These are phyloP conservation scores for Ormia ochracea DNA, from an alignment of 2,888 invertebrate species.

Conservation along the genomic window DNA sequence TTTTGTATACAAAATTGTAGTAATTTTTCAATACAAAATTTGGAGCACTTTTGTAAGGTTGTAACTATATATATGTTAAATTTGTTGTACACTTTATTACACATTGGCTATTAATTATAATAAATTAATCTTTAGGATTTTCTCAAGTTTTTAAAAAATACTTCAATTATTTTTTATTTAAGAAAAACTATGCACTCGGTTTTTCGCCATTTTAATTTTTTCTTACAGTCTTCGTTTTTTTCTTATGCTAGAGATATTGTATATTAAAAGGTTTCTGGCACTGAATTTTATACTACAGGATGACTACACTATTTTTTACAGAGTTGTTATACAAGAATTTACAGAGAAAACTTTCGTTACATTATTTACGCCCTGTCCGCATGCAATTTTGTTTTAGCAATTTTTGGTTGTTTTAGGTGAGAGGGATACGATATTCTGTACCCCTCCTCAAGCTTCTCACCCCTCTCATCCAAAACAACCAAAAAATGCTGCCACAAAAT, in stretches of 20 bases:
- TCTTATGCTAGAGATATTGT: slow-evolving; percentile 6
- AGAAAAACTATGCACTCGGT: slow-evolving; percentile 64
- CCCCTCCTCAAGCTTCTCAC: too few relatives aligned
- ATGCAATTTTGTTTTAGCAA: too few relatives aligned
- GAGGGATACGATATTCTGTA: too few relatives aligned
- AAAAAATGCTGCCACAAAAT: too few relatives aligned
- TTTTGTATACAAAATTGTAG: slow-evolving; percentile 21
- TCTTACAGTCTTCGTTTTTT: slow-evolving; percentile 62
- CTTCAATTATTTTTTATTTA: slow-evolving; percentile 55
- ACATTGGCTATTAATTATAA: slow-evolving; percentile 46
- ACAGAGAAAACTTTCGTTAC: too few relatives aligned
- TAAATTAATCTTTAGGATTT: neutral
- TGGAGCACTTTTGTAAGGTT: slow-evolving; percentile 63
- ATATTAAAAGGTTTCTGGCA: slow-evolving; percentile 57
- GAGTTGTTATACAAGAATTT: too few relatives aligned
- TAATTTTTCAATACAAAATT: slow-evolving; percentile 30
- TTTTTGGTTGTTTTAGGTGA: too few relatives aligned
- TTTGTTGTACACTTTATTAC: slow-evolving; percentile 54
- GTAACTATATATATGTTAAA: slow-evolving; percentile 41
- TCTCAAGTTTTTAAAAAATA: neutral
- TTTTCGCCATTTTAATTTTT: slow-evolving; percentile 67
- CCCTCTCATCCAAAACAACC: too few relatives aligned
- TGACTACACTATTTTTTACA: too few relatives aligned
- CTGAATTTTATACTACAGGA: slow-evolving; percentile 18
- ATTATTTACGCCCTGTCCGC: too few relatives aligned